Evolutionary conservation across 2,888 invertebrate genomes (phyloP).

Genomic region (Odontocolon sp.): DNA sequence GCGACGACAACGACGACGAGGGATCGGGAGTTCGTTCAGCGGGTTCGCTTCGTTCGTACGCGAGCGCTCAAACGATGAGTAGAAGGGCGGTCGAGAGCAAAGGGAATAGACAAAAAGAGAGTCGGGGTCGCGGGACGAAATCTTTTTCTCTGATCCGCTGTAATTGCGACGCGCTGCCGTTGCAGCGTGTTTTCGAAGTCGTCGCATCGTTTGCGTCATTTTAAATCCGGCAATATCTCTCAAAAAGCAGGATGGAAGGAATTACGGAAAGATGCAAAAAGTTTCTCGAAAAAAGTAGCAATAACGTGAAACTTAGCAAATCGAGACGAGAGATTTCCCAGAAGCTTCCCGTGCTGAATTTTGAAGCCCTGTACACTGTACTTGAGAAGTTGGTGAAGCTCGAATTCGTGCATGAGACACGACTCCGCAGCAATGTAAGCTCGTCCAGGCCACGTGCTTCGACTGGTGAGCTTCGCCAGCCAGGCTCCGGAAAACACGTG

Average conservation of each 20-base stretch:
- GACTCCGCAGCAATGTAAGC: slow-evolving; percentile 11
- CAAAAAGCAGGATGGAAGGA: background rate
- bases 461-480: slow-evolving; percentile 8
- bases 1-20: slow-evolving; percentile 47
- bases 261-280: background rate
- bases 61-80: slow-evolving; percentile 44
- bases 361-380: background rate
- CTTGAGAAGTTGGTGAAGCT: slow-evolving; percentile 12
- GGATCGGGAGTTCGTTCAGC: slow-evolving; percentile 48
- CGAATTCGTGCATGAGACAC: background rate
- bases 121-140: slow-evolving; percentile 72
- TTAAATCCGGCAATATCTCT: background rate
- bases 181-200: slow-evolving; percentile 31
- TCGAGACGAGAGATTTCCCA: background rate
- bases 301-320: background rate
- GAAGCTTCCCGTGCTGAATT: background rate
- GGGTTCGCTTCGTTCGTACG: slow-evolving; percentile 27
- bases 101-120: slow-evolving; percentile 21
- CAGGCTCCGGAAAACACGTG: slow-evolving; percentile 48
- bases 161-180: slow-evolving; percentile 76
- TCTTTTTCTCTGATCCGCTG: slow-evolving; percentile 79
- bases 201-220: background rate
- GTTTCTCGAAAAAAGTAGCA: background rate
- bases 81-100: slow-evolving; percentile 42
- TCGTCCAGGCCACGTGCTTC: slow-evolving; percentile 2